Base-by-base conservation (phyloP, 2,888 invertebrate genomes). In the Melanargia galathea region DNA sequence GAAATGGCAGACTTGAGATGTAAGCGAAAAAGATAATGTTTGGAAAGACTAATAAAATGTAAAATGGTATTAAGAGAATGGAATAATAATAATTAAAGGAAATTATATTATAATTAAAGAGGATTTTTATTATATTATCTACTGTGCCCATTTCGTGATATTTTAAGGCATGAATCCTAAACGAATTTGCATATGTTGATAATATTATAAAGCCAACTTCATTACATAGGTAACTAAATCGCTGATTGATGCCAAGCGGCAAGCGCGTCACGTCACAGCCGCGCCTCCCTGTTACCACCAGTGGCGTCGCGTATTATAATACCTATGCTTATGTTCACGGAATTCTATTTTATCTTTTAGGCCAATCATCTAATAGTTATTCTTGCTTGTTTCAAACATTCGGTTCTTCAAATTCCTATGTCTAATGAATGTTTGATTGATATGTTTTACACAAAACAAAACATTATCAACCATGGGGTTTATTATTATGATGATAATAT, bases 211-310 rank as follows among this genome's bases (percentile, higher is more conserved):
- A 46, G 26, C 10, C 16, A 43, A 16, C 16, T 40, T 40, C 35
- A 70, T 82, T 82, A 67, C 75, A 76, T 69, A n/a, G n/a, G n/a
- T n/a, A n/a, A n/a, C n/a, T n/a, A 82, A 80, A 65, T 63, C 43
- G 58, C 55, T 82, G 80, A 83, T 80, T 82, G 80, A 83, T 80
- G 83, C 30, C 30, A 30, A 30, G 30, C 69, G 5, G 38, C 68
- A 64, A 26, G 43, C 64, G 70, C n/a, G n/a, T n/a, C n/a, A 6
- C 89, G 88, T 88, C 84, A 87, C 70, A 73, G 79, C 84, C 90
- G 83, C 89, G 84, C 90, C 90, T 78, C 83, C 83, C 43, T 74
- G 82, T 82, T 83, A 76, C 82, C 74, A 81, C 63, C 77, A 71
- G 73, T 67, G 64, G 68, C 67, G 65, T 48, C 64, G 59, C 63